These are phyloP conservation scores for Sparidentex hasta DNA, from an alignment of 2,797 vertebrate genomes.

Conservation along the genomic window DNA sequence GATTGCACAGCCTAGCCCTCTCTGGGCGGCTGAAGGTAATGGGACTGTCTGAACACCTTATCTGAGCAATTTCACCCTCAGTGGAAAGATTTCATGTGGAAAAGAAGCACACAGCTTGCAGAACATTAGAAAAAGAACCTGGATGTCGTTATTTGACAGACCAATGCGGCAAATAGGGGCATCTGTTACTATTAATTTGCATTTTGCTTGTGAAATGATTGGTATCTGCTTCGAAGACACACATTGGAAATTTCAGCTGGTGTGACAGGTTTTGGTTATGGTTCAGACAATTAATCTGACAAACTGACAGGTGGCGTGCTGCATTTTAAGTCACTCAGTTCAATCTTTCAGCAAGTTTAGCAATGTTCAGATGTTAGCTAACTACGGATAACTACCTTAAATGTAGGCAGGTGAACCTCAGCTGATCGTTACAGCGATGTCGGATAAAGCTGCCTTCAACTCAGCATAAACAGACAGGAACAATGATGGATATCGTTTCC, in stretches of 20 bases:
- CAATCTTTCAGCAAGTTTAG: background rate
- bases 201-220: background rate
- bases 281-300: background rate
- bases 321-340: background rate
- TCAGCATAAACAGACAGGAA: too few relatives aligned
- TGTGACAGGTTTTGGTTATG: conserved; percentile 3
- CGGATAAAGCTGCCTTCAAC: too few relatives aligned
- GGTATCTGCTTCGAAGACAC: background rate
- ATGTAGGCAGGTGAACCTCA: too few relatives aligned
- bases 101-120: background rate
- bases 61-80: background rate
- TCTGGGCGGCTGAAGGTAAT: background rate
- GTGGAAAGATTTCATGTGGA: conserved; percentile 2
- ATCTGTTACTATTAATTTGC: background rate
- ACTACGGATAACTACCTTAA: background rate
- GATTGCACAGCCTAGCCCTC: conserved; percentile 8
- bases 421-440: too few relatives aligned
- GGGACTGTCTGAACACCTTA: conserved; percentile 1
- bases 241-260: background rate
- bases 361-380: background rate
- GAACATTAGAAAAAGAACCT: background rate
- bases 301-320: background rate
- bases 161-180: background rate
- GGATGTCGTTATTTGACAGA: background rate
- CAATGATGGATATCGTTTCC: too few relatives aligned